Evolutionary conservation across 2,797 vertebrate species (phyloP), one percentile per base, ranked within the genome.

Genomic region (Melanotaenia boesemani): DNA sequence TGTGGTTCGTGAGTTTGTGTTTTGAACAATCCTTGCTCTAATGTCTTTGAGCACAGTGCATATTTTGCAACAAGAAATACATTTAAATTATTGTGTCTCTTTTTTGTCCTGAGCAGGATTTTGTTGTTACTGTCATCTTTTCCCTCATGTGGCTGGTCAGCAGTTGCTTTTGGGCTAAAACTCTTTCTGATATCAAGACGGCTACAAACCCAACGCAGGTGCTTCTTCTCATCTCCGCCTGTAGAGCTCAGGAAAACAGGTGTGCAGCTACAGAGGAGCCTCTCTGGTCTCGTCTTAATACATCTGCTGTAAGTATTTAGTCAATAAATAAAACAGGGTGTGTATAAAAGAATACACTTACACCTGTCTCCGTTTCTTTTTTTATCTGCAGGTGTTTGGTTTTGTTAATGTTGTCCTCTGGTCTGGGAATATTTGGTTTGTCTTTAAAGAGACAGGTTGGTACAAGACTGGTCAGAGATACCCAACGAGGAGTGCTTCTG

Each of bases 361-460:
- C n/a, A 10, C 5, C 1, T 16, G 5, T 52, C 20, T 2, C 34
- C 46, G 5, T 37, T 11, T 75, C 83, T 77, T 37, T 2, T 75
- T 84, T 77, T 44, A 85, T 0, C 74, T 79, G 3, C 79, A 99
- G 97, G 96, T 98, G 36, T 99, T 99, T 91, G 98, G 98, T 81
- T 99, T 97, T 86, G 93, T 99, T 82, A 99, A 99, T 79, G 96
- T 98, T 81, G 88, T 96, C 88, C 96, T 99, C 57, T 99, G 98
- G 98, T 96, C 95, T 83, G 98, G 98, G 85, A 99, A 99, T 86
- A 98, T 99, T 89, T 99, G 98, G 98, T 99, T 99, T 93, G 98
- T 98, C 85, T 98, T 98, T 92, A 99, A 99, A 93, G 98, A 99
- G 93, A 99, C 98, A 0, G 96, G 97, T 70, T 98, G 98, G 96